These are phyloP conservation scores for Lanius collurio DNA, from an alignment of 2,113 vertebrate species.

Conservation along the genomic window DNA sequence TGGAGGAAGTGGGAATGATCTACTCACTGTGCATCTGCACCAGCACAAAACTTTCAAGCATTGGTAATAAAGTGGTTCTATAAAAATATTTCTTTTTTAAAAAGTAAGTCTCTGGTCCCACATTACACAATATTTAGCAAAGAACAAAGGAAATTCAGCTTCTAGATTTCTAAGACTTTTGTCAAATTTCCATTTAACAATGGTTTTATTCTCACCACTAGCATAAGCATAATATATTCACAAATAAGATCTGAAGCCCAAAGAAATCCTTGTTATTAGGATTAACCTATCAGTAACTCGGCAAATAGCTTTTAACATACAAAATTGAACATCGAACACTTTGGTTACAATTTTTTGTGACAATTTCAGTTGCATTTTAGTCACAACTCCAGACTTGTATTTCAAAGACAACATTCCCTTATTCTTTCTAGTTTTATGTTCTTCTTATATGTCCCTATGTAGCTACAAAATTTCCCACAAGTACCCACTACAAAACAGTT, in stretches of 20 bases:
- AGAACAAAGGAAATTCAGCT: not conserved
- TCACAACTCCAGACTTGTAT: not conserved
- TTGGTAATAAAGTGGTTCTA: not conserved
- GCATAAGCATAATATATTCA: not conserved
- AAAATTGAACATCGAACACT: not conserved
- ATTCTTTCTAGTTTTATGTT: not conserved
- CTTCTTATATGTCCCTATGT: not conserved
- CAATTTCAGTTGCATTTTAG: not conserved
- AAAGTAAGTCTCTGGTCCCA: not conserved
- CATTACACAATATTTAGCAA: not conserved
- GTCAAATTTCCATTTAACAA: not conserved
- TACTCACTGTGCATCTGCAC: not conserved
- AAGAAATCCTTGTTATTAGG: not conserved
- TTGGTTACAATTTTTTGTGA: not conserved
- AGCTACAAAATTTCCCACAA: not conserved
- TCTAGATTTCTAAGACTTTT: not conserved
- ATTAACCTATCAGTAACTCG: not conserved
- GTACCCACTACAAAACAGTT: not conserved
- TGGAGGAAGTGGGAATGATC: not conserved
- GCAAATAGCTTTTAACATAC: not conserved
- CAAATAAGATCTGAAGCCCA: not conserved
- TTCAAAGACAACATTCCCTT: not conserved
- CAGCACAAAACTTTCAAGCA: not conserved
- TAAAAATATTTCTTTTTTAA: not conserved
- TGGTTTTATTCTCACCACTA: not conserved